Evolutionary conservation across 2,113 vertebrate species (phyloP).

Genomic region (Plectropomus leopardus): DNA sequence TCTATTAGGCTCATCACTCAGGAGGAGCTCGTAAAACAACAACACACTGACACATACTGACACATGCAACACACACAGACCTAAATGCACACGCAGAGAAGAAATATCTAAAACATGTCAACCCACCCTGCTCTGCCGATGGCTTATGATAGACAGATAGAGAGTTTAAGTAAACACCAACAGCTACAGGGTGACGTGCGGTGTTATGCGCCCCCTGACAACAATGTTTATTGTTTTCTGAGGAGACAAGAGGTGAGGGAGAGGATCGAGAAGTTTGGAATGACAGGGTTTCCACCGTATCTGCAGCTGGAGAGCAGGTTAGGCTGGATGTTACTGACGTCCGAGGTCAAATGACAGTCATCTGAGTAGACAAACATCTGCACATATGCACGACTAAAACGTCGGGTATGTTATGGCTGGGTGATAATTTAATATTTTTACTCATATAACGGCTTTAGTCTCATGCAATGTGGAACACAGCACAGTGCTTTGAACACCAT

Average conservation of each 20-base stretch:
- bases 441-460: not conserved
- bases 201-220: not conserved
- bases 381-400: not conserved
- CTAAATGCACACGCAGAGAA: slow-evolving; percentile 1
- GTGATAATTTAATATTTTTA: not conserved
- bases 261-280: slow-evolving; percentile 17
- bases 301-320: slow-evolving; percentile 46
- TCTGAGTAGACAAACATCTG: slow-evolving; percentile 50
- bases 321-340: slow-evolving; percentile 26
- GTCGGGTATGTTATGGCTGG: not conserved
- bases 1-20: slow-evolving; percentile 64
- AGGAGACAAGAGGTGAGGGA: slow-evolving; percentile 7
- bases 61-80: not conserved
- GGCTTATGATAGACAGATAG: slow-evolving; percentile 37
- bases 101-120: slow-evolving; percentile 42
- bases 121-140: not conserved
- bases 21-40: slow-evolving; percentile 56
- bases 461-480: not conserved
- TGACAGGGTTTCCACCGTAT: slow-evolving; percentile 16
- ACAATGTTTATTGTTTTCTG: slow-evolving; percentile 44
- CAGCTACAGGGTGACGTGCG: slow-evolving; percentile 17
- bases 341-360: slow-evolving; percentile 42
- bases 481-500: too few relatives aligned
- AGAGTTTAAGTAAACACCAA: slow-evolving; percentile 64
- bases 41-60: slow-evolving; percentile 1